Conservation (phyloP, 2,113 vertebrate genomes). For the Lethenteron camtschaticum region DNA sequence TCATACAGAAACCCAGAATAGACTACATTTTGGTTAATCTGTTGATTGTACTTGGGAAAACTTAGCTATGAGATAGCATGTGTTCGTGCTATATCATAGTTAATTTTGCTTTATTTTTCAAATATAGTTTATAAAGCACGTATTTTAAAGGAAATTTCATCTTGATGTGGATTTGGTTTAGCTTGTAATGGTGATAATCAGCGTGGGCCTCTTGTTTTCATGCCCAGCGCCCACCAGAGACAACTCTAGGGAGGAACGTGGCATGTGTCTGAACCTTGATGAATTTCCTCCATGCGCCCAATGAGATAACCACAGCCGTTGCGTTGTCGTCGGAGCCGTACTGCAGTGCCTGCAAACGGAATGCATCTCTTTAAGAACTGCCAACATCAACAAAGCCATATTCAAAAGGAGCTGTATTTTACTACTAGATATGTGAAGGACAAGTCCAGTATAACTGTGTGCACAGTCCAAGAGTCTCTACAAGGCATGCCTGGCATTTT, state of each 20-base stretch:
- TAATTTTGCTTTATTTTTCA: conserved; percentile 6
- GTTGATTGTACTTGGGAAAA: too few species aligned
- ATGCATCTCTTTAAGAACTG: not conserved
- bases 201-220: conserved; percentile 1
- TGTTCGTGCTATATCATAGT: conserved; percentile 2
- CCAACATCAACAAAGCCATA: not conserved
- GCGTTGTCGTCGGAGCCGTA: conserved; percentile 12
- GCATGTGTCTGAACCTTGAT: conserved; percentile 1
- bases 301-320: conserved; percentile 10
- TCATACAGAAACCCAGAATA: too few species aligned
- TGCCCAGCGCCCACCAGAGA: conserved; percentile 9
- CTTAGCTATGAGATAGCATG: too few species aligned
- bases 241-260: conserved; percentile 11
- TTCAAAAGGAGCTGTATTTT: not conserved
- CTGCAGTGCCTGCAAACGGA: conserved; percentile 10
- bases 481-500: not conserved
- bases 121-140: conserved; percentile 3
- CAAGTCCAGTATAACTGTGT: not conserved
- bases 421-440: not conserved
- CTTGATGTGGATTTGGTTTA: not conserved
- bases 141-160: not conserved
- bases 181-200: not conserved
- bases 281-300: conserved; percentile 13
- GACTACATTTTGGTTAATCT: too few species aligned
- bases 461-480: not conserved